A percentile compares a stretch with the other conserved stretches of the same genome.
These are phyloP conservation scores for Chrysomallon squamiferum DNA, from an alignment of 1,140 invertebrate genomes.

Conservation along the genomic window DNA sequence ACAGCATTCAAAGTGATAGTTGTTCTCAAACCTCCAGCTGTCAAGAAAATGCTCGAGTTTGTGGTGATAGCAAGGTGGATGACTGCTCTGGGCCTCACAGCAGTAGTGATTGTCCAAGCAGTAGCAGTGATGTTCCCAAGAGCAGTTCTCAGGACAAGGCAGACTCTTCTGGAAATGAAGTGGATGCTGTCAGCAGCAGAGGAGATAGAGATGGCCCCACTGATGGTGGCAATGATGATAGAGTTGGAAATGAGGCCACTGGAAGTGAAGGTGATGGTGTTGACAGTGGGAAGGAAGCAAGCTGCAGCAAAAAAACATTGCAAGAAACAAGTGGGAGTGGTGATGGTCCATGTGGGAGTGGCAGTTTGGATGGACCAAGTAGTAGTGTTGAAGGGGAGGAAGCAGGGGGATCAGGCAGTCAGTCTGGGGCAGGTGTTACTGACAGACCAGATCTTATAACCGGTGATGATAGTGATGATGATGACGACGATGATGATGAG, in stretches of 20 bases:
- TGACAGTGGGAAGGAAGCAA: background rate
- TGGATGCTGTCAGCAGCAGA: background rate
- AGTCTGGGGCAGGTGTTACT: conserved; percentile 2
- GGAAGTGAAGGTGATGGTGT: background rate
- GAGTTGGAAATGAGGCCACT: background rate
- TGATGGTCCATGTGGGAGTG: background rate
- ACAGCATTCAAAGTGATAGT: no score
- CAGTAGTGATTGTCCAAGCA: no score
- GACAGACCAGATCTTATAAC: conserved; percentile 2
- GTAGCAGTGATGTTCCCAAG: no score
- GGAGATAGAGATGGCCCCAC: background rate
- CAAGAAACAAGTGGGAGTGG: background rate
- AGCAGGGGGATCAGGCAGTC: conserved; percentile 4
- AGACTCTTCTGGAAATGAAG: no score
- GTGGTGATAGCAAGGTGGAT: no score
- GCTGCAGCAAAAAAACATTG: background rate
- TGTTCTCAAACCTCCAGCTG: no score
- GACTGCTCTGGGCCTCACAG: no score
- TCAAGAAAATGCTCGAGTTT: no score
- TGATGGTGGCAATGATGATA: background rate
- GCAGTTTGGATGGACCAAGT: background rate
- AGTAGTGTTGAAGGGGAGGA: background rate
- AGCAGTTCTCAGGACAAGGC: no score
- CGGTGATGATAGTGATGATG: conserved; percentile 20
- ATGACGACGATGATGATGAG: conserved; percentile 30